A percentile compares a stretch with the other conserved stretches of the same genome.
These are phyloP conservation scores for Noctuana brunneofusca DNA, from an alignment of 2,888 invertebrate genomes.

Conservation along the genomic window DNA sequence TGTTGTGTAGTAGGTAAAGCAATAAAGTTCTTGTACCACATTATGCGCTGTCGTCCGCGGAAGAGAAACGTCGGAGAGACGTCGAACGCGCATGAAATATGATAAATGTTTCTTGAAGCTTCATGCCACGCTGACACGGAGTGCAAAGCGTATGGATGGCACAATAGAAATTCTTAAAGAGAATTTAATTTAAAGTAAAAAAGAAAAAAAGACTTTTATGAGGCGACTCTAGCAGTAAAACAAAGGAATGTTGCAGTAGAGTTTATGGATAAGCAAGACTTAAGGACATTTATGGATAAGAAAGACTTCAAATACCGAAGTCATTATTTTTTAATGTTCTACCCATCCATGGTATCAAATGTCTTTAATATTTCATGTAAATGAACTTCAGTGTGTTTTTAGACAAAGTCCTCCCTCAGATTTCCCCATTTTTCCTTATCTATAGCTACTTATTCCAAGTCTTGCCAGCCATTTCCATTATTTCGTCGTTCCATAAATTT, in stretches of 20 bases:
- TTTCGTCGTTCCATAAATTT: background rate
- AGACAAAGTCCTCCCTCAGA: too few relatives aligned
- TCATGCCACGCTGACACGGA: conserved; percentile 41
- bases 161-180: background rate
- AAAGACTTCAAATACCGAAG: background rate
- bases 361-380: too few relatives aligned
- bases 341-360: too few relatives aligned
- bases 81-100: conserved; percentile 71
- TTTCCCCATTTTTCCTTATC: background rate
- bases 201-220: too few relatives aligned
- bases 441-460: background rate
- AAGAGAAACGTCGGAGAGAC: conserved; percentile 72
- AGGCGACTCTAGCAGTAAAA: too few relatives aligned
- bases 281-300: background rate
- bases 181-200: background rate
- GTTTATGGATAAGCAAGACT: too few relatives aligned
- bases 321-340: background rate
- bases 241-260: too few relatives aligned
- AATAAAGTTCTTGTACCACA: conserved; percentile 69
- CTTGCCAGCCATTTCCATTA: background rate
- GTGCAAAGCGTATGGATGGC: conserved; percentile 15
- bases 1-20: conserved; percentile 35
- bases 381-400: too few relatives aligned
- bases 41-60: conserved; percentile 65
- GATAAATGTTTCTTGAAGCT: conserved; percentile 74